These are phyloP conservation scores for Pseudopipra pipra DNA, from an alignment of 2,113 vertebrate genomes.

Conservation along the genomic window DNA sequence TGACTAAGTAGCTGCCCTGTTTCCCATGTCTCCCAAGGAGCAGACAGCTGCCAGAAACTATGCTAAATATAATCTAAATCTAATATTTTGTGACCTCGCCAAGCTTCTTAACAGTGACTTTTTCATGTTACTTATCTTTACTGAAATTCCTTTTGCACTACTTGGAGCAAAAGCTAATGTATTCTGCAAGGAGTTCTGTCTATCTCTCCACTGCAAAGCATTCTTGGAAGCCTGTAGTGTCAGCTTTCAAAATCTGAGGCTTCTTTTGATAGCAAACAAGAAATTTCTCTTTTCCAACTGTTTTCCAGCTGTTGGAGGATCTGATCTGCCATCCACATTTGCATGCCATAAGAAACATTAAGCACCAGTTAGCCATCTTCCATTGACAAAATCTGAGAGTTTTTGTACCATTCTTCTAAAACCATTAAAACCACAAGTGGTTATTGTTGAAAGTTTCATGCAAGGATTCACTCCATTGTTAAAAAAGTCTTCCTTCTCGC, in stretches of 20 bases:
- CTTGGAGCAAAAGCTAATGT: background rate
- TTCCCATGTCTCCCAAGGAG: background rate
- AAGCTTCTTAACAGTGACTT: background rate
- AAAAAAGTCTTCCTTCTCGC: background rate
- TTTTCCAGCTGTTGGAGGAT: background rate
- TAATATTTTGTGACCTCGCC: background rate
- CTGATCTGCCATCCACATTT: background rate
- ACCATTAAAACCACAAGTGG: background rate
- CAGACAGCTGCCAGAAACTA: background rate
- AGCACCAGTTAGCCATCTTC: background rate
- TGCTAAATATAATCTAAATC: background rate
- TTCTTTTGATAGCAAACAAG: background rate
- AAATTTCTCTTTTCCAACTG: background rate
- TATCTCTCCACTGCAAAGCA: background rate
- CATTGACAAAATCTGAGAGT: background rate
- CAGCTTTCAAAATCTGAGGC: background rate
- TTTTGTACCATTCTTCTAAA: background rate
- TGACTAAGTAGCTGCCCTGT: background rate
- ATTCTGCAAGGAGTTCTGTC: background rate
- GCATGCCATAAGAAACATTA: background rate
- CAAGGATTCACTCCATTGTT: background rate
- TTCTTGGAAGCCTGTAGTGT: background rate
- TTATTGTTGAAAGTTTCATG: slow-evolving; percentile 5
- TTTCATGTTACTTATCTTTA: background rate
- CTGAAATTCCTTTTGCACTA: background rate